Conservation (phyloP, 1,140 invertebrate genomes). For the Drosophila ambigua region DNA sequence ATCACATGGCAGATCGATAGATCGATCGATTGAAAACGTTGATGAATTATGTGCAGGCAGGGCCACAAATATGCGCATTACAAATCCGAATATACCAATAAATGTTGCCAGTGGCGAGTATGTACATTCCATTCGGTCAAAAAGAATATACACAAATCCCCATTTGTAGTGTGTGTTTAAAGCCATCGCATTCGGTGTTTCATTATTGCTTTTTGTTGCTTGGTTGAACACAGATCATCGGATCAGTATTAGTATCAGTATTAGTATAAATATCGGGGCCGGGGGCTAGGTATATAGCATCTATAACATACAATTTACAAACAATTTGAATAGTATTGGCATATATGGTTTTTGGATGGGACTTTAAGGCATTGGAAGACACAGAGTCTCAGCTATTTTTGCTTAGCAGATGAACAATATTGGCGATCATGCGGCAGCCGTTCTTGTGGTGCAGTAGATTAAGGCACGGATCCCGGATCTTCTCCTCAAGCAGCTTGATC, state of each 20-base stretch:
- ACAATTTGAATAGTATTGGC: conserved; percentile 13
- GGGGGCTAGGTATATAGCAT: conserved; percentile 6
- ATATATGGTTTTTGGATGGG: no score
- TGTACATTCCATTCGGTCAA: no score
- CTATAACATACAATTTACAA: conserved; percentile 34
- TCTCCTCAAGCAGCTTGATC: conserved; percentile 90
- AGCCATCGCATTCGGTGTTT: conserved; percentile 7
- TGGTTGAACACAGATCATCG: conserved; percentile 1
- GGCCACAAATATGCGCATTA: no score
- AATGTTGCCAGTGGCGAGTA: no score
- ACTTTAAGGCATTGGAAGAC: not conserved
- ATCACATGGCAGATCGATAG: conserved; percentile 21
- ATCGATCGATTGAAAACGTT: not conserved
- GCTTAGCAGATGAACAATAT: conserved; percentile 87
- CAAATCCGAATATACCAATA: no score
- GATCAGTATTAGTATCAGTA: conserved; percentile 17
- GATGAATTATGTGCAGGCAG: no score
- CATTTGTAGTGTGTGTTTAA: not conserved
- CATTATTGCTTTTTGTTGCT: conserved; percentile 17
- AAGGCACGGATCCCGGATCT: conserved; percentile 91
- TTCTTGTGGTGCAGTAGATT: conserved; percentile 90
- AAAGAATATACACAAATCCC: not conserved
- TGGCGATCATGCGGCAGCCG: conserved; percentile 90
- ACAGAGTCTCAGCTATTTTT: conserved; percentile 64
- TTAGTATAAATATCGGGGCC: conserved; percentile 22